Conservation (phyloP, 2,797 vertebrate genomes). For the Mallotus villosus region DNA sequence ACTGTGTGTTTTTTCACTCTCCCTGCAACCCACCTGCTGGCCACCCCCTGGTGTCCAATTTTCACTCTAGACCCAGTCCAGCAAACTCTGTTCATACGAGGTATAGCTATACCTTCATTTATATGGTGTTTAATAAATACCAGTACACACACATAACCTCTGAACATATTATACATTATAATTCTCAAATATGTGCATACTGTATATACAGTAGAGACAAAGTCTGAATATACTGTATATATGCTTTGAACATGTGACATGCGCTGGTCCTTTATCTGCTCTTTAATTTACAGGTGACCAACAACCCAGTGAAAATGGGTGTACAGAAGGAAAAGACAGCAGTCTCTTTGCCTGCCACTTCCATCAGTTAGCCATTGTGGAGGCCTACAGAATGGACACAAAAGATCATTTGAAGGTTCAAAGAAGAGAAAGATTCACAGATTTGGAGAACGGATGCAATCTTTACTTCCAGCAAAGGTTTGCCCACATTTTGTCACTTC, state of each 20-base stretch:
- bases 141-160: too few relatives aligned
- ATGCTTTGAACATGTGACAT: background rate
- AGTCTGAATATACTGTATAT: too few relatives aligned
- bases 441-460: constrained; percentile 52
- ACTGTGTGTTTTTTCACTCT: constrained; percentile 9
- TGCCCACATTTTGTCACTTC: constrained; percentile 2
- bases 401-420: constrained; percentile 21
- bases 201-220: too few relatives aligned
- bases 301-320: constrained; percentile 8
- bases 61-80: constrained; percentile 16
- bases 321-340: constrained; percentile 28
- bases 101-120: background rate
- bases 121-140: background rate
- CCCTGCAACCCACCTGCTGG: constrained; percentile 22
- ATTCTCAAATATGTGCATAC: too few relatives aligned
- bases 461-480: constrained; percentile 65
- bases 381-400: constrained; percentile 32
- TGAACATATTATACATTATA: too few relatives aligned
- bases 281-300: constrained; percentile 50
- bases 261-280: background rate
- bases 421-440: constrained; percentile 6
- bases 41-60: constrained; percentile 24
- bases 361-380: constrained; percentile 34
- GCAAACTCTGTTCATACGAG: constrained; percentile 23
- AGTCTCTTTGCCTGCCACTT: constrained; percentile 61